phyloP scores from a whole-genome alignment of 2,888 invertebrate genomes.

The Tetragonula carbonaria region DNA sequence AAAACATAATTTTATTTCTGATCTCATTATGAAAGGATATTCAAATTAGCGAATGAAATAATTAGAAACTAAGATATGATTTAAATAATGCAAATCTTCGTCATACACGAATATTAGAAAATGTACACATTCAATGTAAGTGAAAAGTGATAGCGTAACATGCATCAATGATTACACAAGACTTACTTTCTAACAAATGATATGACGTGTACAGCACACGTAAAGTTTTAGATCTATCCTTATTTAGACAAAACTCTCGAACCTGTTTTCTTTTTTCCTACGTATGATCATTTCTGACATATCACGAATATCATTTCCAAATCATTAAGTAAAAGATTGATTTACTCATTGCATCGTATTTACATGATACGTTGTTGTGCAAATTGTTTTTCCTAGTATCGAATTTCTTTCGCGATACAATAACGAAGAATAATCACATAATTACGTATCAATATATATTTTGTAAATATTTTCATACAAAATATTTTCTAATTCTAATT shows the following conservation, averaged over 20 bases:
- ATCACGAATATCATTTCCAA: neutral
- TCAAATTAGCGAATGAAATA: neutral
- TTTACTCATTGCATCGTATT: neutral
- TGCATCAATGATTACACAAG: conserved; percentile 25
- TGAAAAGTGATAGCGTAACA: conserved; percentile 17
- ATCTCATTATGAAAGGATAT: neutral
- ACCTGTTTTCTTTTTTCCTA: neutral
- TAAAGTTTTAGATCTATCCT: neutral
- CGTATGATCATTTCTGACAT: neutral
- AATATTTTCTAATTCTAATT: too few species aligned
- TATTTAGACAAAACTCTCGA: conserved; percentile 1
- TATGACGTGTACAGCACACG: neutral
- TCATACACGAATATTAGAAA: neutral
- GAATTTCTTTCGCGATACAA: too few species aligned
- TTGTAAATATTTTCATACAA: too few species aligned
- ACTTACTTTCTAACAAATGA: conserved; percentile 29
- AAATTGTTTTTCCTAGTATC: too few species aligned
- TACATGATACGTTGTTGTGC: neutral
- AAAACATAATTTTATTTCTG: neutral
- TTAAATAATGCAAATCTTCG: neutral
- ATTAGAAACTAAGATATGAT: neutral
- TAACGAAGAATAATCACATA: too few species aligned
- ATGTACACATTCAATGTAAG: neutral
- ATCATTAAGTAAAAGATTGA: neutral
- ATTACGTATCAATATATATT: too few species aligned